phyloP scores from a whole-genome alignment of 2,888 invertebrate species.

The Fabriciana adippe region DNA sequence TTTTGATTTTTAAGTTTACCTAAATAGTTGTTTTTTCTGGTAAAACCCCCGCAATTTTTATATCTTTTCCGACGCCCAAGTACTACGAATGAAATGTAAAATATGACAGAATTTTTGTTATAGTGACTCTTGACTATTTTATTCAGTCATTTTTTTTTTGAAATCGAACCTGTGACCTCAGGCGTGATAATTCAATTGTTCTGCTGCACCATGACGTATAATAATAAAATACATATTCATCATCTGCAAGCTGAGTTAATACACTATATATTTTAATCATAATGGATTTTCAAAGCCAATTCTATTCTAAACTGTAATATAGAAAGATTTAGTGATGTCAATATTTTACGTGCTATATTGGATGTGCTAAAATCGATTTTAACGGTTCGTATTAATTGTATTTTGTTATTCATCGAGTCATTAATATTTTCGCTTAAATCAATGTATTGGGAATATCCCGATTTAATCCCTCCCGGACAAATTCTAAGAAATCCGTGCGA shows the following conservation, averaged over 20 bases:
- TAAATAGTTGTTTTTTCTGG: too few species aligned
- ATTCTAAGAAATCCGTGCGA: too few species aligned
- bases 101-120: too few species aligned
- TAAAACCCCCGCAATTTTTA: too few species aligned
- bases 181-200: too few species aligned
- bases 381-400: conserved; percentile 30
- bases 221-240: conserved; percentile 11
- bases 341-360: conserved; percentile 30
- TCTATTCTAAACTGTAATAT: conserved; percentile 15
- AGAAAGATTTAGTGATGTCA: conserved; percentile 26
- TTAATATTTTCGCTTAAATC: conserved; percentile 25
- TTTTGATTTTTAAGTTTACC: too few species aligned
- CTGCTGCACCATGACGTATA: not conserved
- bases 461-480: too few species aligned
- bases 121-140: too few species aligned
- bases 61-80: too few species aligned
- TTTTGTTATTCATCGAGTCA: conserved; percentile 25
- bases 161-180: too few species aligned
- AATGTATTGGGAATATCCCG: conserved; percentile 16
- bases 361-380: conserved; percentile 25
- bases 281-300: conserved; percentile 11
- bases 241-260: not conserved
- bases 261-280: conserved; percentile 6
- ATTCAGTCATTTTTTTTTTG: too few species aligned
- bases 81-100: too few species aligned